These are phyloP conservation scores for Ia io DNA, from an alignment of 2,113 vertebrate genomes.

Conservation along the genomic window DNA sequence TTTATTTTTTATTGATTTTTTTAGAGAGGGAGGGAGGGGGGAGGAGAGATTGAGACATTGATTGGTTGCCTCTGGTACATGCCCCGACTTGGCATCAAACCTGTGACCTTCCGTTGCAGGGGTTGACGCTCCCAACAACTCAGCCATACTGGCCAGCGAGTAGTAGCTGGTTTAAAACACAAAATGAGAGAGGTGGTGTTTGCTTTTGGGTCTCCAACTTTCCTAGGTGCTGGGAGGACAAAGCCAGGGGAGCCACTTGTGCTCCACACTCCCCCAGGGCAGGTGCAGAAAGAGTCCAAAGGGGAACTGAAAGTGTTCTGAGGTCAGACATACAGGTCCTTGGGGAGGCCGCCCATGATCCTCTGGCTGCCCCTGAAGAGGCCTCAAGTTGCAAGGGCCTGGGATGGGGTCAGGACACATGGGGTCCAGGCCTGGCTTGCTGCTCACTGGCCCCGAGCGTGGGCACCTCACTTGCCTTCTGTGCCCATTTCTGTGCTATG, in stretches of 20 bases:
- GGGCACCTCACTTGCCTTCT: background rate
- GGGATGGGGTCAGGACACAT: background rate
- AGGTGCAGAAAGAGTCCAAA: background rate
- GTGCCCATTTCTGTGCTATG: background rate
- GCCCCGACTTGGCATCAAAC: background rate
- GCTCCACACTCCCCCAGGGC: no score
- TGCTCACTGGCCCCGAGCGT: background rate
- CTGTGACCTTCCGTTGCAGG: background rate
- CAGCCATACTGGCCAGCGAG: background rate
- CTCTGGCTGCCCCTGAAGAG: background rate
- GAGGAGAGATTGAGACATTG: background rate
- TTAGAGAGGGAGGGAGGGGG: background rate
- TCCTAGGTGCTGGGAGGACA: background rate
- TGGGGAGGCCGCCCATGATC: background rate
- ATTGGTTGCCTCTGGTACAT: background rate
- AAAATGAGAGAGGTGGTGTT: background rate
- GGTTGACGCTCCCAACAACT: background rate
- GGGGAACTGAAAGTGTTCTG: background rate
- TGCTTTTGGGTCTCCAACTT: no score
- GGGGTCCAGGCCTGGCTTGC: background rate
- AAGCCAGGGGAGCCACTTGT: background rate
- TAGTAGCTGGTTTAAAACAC: background rate
- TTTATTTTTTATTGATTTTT: background rate
- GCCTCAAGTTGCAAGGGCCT: background rate
- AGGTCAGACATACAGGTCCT: background rate